Percentiles rank a stretch among this genome's conserved stretches.
phyloP scores from a whole-genome alignment of 2,113 vertebrate species.

The Pachypanchax playfairii region DNA sequence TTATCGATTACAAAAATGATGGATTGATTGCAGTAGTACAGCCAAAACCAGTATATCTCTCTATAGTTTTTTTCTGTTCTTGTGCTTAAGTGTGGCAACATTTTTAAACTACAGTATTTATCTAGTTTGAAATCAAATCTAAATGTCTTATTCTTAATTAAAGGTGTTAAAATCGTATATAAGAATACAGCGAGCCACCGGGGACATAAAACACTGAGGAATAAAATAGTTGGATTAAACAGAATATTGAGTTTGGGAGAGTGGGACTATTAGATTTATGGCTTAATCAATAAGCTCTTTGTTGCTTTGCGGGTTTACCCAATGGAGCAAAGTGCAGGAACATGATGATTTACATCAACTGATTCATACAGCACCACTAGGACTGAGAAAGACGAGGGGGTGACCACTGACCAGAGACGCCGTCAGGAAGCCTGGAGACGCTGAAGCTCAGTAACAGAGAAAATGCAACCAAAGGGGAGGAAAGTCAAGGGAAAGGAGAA shows the following conservation, averaged over 20 bases:
- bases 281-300: slow-evolving; percentile 65
- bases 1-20: slow-evolving; percentile 56
- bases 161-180: neutral
- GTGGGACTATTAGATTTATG: slow-evolving; percentile 53
- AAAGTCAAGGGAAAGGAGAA: slow-evolving; percentile 1
- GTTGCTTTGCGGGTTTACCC: slow-evolving; percentile 52
- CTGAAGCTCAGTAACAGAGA: neutral
- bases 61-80: slow-evolving; percentile 19
- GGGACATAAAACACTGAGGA: neutral
- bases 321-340: slow-evolving; percentile 59
- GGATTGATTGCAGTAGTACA: slow-evolving; percentile 39
- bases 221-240: slow-evolving; percentile 34
- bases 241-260: slow-evolving; percentile 19
- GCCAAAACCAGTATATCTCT: slow-evolving; percentile 37
- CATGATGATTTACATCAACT: slow-evolving; percentile 62
- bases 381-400: slow-evolving; percentile 17
- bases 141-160: neutral
- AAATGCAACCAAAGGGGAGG: neutral
- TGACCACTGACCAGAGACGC: slow-evolving; percentile 13
- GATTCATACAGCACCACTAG: slow-evolving; percentile 40
- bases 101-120: neutral
- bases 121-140: slow-evolving; percentile 5
- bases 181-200: neutral
- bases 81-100: slow-evolving; percentile 1
- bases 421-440: neutral